Conservation (phyloP, 2,888 invertebrate species). For the Tuberolachnus salignus region DNA sequence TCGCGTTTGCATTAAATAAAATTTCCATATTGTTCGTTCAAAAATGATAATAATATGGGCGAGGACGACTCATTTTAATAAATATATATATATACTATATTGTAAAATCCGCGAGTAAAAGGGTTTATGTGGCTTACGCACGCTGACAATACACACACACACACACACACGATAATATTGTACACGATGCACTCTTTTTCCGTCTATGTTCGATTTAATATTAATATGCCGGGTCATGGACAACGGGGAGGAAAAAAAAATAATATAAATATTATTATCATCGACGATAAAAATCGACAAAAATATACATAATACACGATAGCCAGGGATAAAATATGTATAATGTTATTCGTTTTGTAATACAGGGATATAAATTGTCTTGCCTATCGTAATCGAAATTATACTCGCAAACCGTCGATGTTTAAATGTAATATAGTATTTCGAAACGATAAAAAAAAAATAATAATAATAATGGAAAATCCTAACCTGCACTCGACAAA, state of each 20-base stretch:
- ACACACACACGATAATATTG: background rate
- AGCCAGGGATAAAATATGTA: constrained; percentile 13
- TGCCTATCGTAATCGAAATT: constrained; percentile 3
- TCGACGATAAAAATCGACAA: background rate
- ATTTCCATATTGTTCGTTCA: background rate
- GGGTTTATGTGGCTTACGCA: background rate
- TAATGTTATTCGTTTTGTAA: too few species aligned
- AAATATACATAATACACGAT: constrained; percentile 27
- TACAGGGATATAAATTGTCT: background rate
- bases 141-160: background rate
- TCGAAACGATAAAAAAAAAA: too few species aligned
- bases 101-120: constrained; percentile 6
- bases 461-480: too few species aligned
- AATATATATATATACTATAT: constrained; percentile 1
- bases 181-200: background rate
- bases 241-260: background rate
- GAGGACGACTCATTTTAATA: constrained; percentile 27
- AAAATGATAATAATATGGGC: background rate
- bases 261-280: constrained; percentile 29
- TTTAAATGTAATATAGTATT: constrained; percentile 14
- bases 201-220: constrained; percentile 7
- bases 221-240: constrained; percentile 23
- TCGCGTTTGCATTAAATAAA: background rate
- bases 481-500: too few species aligned
- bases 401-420: background rate